Base-by-base conservation (phyloP, 2,797 vertebrate species). In the Mormyrops attenuatus region DNA sequence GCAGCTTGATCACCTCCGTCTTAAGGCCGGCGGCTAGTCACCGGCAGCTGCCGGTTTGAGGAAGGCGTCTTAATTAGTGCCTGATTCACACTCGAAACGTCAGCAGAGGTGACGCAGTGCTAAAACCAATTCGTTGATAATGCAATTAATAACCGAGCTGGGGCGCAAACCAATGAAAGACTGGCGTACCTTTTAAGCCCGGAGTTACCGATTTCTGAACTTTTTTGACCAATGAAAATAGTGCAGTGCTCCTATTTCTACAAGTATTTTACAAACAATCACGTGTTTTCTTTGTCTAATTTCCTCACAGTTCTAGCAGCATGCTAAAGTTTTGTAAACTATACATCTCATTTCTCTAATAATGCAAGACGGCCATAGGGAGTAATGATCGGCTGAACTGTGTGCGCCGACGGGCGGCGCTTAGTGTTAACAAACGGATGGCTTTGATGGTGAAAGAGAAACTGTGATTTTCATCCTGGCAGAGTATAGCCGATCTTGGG, bases 401-500 rank as follows among this genome's bases (percentile, higher is more conserved):
- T 22, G 44, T 13, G 11, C 41, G 44, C 44, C n/a, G 9, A 20
- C 34, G 26, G 30, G 44, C 41, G 41, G 30, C 49, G 30, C 41
- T 89, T 60, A 88, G 91, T 93, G 93, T 93, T 94, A 93, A 91
- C 94, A 93, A 93, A 91, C 17, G 91, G 89, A n/a, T 89, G 90
- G 90, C 91, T n/a, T 49, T 92, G 92, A 93, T 92, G 91, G 92
- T 92, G 92, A 93, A 92, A 94, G 94, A 91, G 93, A 93, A 92
- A 93, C 94, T 49, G 89, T 91, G 92, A 94, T 93, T 94, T 90
- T 89, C 89, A 93, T 94, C 93, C 94, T 94, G 93, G 93, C 92
- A 93, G 93, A 90, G 92, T 93, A 94, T 94, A 93, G 87, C 57
- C 11, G 89, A 92, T 92, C 92, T 93, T 91, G 91, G 90, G 92